phyloP scores from a whole-genome alignment of 2,113 vertebrate genomes.

The Cathartes aura region DNA sequence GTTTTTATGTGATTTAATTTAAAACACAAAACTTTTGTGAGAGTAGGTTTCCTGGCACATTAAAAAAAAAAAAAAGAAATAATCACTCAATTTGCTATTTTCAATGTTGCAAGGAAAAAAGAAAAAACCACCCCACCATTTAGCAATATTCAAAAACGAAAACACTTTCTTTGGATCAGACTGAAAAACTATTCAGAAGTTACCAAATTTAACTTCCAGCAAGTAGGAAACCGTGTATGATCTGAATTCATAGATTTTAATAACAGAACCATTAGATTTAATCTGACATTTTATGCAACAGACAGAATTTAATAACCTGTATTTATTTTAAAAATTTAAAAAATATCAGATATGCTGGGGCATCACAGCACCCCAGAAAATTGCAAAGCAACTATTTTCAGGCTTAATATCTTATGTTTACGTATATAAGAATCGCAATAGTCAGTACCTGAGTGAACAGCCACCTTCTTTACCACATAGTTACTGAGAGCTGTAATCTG shows the following conservation, averaged over 20 bases:
- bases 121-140: not conserved
- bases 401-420: not conserved
- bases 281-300: not conserved
- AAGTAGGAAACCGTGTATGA: not conserved
- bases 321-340: not conserved
- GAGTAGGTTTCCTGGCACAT: not conserved
- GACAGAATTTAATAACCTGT: not conserved
- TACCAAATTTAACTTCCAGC: not conserved
- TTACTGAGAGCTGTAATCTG: constrained; percentile 96
- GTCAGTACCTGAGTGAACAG: constrained; percentile 91
- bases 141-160: not conserved
- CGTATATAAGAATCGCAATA: rapidly evolving
- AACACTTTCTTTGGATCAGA: not conserved
- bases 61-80: not conserved
- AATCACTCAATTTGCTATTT: not conserved
- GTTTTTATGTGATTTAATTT: not conserved
- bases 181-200: not conserved
- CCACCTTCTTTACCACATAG: constrained; percentile 98
- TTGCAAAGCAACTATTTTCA: not conserved
- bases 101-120: not conserved
- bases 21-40: not conserved
- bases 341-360: not conserved
- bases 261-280: not conserved
- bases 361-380: not conserved
- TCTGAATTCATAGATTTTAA: not conserved